Conservation (phyloP, 2,888 invertebrate species). For the Oeneis ivallda region DNA sequence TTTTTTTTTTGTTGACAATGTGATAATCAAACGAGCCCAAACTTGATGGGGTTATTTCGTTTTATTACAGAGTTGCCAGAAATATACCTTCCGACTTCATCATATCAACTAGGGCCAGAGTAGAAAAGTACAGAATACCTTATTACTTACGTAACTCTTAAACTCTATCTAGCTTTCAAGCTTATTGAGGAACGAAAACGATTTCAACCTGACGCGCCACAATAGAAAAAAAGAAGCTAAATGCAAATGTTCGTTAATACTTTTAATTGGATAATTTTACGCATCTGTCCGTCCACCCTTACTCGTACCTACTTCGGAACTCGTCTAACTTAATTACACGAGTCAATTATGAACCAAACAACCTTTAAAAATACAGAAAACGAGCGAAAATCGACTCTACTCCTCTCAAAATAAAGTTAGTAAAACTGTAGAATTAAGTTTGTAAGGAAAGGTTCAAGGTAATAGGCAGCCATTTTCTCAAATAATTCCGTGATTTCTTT, state of each 20-base stretch:
- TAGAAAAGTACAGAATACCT: too few relatives aligned
- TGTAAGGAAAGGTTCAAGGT: slow-evolving; percentile 30
- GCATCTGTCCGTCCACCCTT: slow-evolving; percentile 44
- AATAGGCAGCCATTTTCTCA: slow-evolving; percentile 32
- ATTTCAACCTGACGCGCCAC: slow-evolving; percentile 12
- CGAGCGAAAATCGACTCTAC: slow-evolving; percentile 18
- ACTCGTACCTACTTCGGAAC: slow-evolving; percentile 40
- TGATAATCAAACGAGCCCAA: too few relatives aligned
- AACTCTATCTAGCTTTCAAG: too few relatives aligned
- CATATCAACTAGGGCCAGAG: too few relatives aligned
- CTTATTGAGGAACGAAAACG: not conserved
- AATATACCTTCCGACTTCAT: too few relatives aligned
- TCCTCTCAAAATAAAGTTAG: not conserved
- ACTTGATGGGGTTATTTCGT: too few relatives aligned
- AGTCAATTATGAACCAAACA: slow-evolving; percentile 31
- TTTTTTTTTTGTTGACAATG: too few relatives aligned
- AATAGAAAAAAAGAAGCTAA: slow-evolving; percentile 37
- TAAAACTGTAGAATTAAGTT: not conserved
- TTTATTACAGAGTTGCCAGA: too few relatives aligned
- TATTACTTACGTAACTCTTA: too few relatives aligned
- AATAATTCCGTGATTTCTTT: slow-evolving; percentile 34
- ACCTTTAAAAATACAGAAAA: not conserved
- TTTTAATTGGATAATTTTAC: slow-evolving; percentile 49
- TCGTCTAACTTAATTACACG: slow-evolving; percentile 41
- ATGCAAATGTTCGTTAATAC: slow-evolving; percentile 46